Base-by-base conservation (phyloP, 2,113 vertebrate genomes). In the Chamaea fasciata region DNA sequence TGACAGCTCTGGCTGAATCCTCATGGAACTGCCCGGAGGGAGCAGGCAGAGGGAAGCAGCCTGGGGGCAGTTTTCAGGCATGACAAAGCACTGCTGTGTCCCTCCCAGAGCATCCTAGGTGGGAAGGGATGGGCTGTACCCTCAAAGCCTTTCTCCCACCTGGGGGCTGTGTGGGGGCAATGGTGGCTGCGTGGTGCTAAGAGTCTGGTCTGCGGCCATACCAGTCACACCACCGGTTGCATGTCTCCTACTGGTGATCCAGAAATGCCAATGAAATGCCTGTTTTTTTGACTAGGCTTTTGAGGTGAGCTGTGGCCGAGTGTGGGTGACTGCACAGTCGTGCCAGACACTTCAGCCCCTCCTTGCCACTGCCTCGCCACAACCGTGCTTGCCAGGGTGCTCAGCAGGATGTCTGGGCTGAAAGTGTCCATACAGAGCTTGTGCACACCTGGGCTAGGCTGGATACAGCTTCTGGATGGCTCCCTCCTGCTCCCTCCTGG, bases 151-250 rank as follows among this genome's bases (percentile, higher is more conserved):
- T 77, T 14, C 59, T 88, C 27, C n/a, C 49, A 49, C 24, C 35
- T 4, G 6, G 20, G 28, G 19, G 20, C 53, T 63, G 37, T 44
- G 57, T 4, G 1, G 14, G 11, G 9, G 17, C 1, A 2, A 1
- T 37, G 50, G 41, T 46, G 73, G 23, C 52, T 52, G 27, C n/a
- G 35, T 0, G 5, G 27, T 35, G 37, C 37, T 33, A 12, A 10
- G 56, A 63, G 20, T 20, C 3, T 5, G 28, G 11, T 77, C 52
- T 2, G 7, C n/a, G 57, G 4, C 28, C 53, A 33, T 4, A 59
- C 53, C 46, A 53, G 4, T 39, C n/a, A 28, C 1, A 0, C 26
- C 9, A 5, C 31, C 1, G 0, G 17, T 52, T 53, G 22, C 7
- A 2, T 33, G 19, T 69, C 22, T 60, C 73, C 39, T 5, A 3